Evolutionary conservation across 2,888 invertebrate genomes (phyloP), one percentile per base, ranked within the genome.

Genomic region (Noctua comes): DNA sequence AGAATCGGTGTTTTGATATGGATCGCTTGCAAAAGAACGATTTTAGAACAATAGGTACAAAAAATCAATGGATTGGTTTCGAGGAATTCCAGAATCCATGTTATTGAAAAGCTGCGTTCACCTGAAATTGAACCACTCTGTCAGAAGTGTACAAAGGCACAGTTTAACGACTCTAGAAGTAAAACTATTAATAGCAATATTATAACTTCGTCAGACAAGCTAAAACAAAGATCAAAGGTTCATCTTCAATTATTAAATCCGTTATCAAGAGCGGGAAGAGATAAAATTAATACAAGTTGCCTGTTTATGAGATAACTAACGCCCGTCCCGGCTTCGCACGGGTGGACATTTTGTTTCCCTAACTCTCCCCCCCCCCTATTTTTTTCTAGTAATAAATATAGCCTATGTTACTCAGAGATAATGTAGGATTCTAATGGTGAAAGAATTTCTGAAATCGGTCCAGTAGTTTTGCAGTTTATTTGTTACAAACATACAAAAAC

Each of bases 201-300:
- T 68, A 51, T 64, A 36, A 65, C 43, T 54, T 40, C 24, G 18
- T 54, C 76, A 81, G 66, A 57, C 27, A 80, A 80, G 68, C 65
- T 71, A 31, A 40, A 75, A 65, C 36, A 54, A 62, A 80, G 81
- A 83, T 85, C 85, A 83, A 79, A 79, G 73, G 75, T 59, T 59
- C 48, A 51, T 57, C 10, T 81, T 46, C 27, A 24, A 64, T 81
- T 62, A 80, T 81, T 31, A 64, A 78, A 81, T 72, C 51, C 10
- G 24, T 46, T 64, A n/a, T 36, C 43, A 16, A 54, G 18, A 64
- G 36, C 27, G 10, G 27, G n/a, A 31, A 51, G 18, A 62, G 0
- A 71, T 51, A 16, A 51, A 71, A 71, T 43, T 18, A 62, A n/a
- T 2, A 6, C 4, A 43, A 31, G 18, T 70, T 46, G 8, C 7